Evolutionary conservation across 37 sponge, comb jelly and placozoan species (phyloP).

Genomic region (Theonella swinhoei): DNA sequence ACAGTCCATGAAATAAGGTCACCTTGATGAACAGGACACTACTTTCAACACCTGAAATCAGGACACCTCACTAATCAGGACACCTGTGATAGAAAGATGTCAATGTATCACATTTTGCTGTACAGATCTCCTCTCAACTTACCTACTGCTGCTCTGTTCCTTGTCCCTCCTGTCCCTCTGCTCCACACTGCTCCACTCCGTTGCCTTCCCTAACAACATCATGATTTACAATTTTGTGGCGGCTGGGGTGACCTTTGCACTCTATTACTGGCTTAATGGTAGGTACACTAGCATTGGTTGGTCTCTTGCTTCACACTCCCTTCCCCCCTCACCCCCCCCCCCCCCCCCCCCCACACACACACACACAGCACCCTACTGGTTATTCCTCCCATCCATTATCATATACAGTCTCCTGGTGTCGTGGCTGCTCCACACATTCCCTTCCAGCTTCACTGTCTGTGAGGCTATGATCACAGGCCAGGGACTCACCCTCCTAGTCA

Average conservation of each 20-base stretch:
- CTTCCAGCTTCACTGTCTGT: constrained; percentile 60
- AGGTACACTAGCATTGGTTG: neutral
- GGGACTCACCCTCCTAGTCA: constrained; percentile 46
- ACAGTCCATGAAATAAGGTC: too few relatives aligned
- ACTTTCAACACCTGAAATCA: neutral
- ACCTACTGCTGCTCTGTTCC: constrained; percentile 31
- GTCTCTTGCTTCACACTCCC: neutral
- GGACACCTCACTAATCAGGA: too few relatives aligned
- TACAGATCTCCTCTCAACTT: constrained; percentile 38
- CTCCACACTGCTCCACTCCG: constrained; percentile 51
- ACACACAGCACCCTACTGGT: constrained; percentile 19
- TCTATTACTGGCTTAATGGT: constrained; percentile 14
- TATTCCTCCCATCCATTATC: neutral
- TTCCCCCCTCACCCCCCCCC: neutral
- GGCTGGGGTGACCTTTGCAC: constrained; percentile 23
- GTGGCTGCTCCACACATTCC: constrained; percentile 50
- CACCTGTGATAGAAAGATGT: too few relatives aligned
- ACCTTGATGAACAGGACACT: neutral
- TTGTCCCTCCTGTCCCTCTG: constrained; percentile 37
- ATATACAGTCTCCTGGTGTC: constrained; percentile 44
- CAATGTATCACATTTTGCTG: too few relatives aligned
- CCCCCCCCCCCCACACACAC: constrained; percentile 8
- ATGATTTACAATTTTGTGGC: constrained; percentile 51
- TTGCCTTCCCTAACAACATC: constrained; percentile 64
- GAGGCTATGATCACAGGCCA: constrained; percentile 66